Evolutionary conservation across 2,888 invertebrate species (phyloP), one percentile per base, ranked within the genome.

Genomic region (Drosophila ochracea): DNA sequence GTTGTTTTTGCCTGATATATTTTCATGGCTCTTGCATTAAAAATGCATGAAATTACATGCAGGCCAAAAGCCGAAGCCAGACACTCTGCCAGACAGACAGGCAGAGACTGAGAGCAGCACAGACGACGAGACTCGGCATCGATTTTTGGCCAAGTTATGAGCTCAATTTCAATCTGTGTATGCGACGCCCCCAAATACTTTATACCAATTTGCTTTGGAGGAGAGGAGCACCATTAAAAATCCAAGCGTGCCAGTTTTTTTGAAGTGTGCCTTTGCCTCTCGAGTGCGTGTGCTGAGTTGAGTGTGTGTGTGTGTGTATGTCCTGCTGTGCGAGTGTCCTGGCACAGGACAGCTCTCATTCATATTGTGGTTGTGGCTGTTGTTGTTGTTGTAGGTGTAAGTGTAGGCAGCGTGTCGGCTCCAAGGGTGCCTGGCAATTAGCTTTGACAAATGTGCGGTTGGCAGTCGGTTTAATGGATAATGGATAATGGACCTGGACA

Each of bases 391-490:
- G 54, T 43, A 16, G 55, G 5, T 43, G 69, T 33, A 21, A 59
- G 53, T 67, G 73, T 73, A 66, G 72, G 73, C 73, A 76, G 80
- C 77, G 80, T 82, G 76, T 82, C 80, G 80, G 80, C 73, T 73
- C 69, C 85, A 85, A 85, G 76, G 83, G 85, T 83, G 85, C 77
- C 69, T 77, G 85, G 82, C 82, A 82, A 82, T 82, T 82, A 82
- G 85, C 85, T 83, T 85, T 82, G 82, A 82, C 82, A 82, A 82
- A 82, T 82, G 82, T 85, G 82, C 80, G 82, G 82, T 83, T 73
- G 83, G 73, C 83, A 80, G 67, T 82, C 83, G 82, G 85, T 82
- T 82, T 82, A 83, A 82, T 82, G 82, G 82, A 82, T 82, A 83
- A 85, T 82, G 77, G 80, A 73, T 82, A 83, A 85, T 82, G 77